phyloP scores from a whole-genome alignment of 1,140 invertebrate species.

The Drosophila takahashii region DNA sequence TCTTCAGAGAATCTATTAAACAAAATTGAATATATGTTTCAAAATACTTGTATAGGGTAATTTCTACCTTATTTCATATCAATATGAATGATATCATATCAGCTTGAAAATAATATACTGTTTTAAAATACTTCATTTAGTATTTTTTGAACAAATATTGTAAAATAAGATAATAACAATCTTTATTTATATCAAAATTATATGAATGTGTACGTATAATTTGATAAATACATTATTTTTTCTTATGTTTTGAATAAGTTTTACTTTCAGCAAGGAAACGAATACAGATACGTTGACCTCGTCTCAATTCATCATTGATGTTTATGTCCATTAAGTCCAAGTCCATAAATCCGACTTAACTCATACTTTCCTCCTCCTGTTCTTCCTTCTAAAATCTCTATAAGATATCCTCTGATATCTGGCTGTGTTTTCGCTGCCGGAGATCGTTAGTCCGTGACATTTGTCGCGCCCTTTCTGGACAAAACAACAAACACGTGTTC shows the following conservation, averaged over 20 bases:
- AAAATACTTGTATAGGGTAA: too few species aligned
- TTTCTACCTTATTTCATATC: too few species aligned
- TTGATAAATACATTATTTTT: too few species aligned
- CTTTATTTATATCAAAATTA: too few species aligned
- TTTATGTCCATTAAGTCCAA: conserved; percentile 13
- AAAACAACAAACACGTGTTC: conserved; percentile 54
- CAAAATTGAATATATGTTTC: background rate
- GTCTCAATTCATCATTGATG: conserved; percentile 18
- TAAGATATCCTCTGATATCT: background rate
- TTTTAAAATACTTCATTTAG: too few species aligned
- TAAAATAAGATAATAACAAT: too few species aligned
- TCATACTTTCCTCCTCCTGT: background rate
- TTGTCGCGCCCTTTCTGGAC: conserved; percentile 44
- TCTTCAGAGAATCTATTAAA: background rate
- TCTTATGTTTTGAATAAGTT: too few species aligned
- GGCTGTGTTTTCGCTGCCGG: conserved; percentile 6
- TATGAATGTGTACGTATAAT: too few species aligned
- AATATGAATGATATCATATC: too few species aligned
- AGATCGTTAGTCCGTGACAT: conserved; percentile 54
- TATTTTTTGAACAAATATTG: too few species aligned
- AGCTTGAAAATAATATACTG: too few species aligned
- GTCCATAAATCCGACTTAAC: background rate
- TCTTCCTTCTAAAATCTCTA: background rate
- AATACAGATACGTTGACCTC: background rate
- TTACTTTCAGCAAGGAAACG: too few species aligned